phyloP scores from a whole-genome alignment of 2,888 invertebrate genomes.

The Caenorhabditis wallacei region DNA sequence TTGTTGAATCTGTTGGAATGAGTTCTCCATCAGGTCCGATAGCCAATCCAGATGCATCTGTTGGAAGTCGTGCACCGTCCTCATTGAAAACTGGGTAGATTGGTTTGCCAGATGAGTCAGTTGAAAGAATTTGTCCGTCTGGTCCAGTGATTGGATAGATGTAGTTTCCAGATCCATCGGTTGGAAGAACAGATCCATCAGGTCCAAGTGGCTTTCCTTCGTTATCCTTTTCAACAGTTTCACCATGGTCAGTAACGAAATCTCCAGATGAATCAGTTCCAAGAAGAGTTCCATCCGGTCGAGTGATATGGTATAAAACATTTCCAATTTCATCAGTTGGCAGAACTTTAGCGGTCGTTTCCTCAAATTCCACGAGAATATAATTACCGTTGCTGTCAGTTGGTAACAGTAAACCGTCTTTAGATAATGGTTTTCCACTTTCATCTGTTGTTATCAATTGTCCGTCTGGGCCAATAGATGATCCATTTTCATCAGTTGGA shows the following conservation, averaged over 20 bases:
- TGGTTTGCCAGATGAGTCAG: conserved; percentile 68
- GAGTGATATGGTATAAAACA: conserved; percentile 65
- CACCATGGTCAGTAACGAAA: conserved; percentile 53
- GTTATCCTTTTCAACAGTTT: conserved; percentile 51
- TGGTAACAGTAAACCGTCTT: conserved; percentile 35
- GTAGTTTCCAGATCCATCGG: conserved; percentile 50
- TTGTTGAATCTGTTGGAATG: conserved; percentile 58
- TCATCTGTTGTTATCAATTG: conserved; percentile 55
- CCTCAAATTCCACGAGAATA: conserved; percentile 38
- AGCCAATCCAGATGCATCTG: conserved; percentile 58
- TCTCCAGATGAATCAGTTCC: conserved; percentile 66
- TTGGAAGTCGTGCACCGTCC: conserved; percentile 55
- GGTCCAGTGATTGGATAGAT: conserved; percentile 65
- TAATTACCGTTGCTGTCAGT: conserved; percentile 30
- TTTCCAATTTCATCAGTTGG: conserved; percentile 64
- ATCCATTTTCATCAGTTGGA: conserved; percentile 70
- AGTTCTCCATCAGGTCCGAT: conserved; percentile 67
- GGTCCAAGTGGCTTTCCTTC: conserved; percentile 65
- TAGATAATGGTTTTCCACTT: conserved; percentile 48
- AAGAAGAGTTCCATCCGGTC: conserved; percentile 66
- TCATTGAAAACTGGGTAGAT: conserved; percentile 42
- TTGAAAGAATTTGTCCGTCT: conserved; percentile 59
- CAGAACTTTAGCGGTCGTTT: conserved; percentile 37
- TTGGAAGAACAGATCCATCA: conserved; percentile 62
- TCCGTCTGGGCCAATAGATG: conserved; percentile 37